phyloP scores from a whole-genome alignment of 64 coral and sea anemone species.

The Stichodactyla helianthus region DNA sequence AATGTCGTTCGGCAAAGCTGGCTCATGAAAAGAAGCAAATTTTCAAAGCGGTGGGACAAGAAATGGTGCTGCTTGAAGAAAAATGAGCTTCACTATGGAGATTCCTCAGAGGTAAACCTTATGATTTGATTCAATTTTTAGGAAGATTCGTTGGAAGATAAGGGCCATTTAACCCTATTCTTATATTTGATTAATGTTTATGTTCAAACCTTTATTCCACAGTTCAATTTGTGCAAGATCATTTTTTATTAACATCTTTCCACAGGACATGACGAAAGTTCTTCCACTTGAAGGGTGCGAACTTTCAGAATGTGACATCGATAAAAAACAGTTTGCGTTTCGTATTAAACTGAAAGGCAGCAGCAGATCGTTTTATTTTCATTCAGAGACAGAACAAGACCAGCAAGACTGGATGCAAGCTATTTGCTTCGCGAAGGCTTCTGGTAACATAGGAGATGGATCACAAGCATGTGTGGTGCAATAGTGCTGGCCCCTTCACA shows the following conservation, averaged over 20 bases:
- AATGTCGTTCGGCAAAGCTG: conserved; percentile 59
- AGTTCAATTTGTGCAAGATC: not conserved
- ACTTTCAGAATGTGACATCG: conserved; percentile 76
- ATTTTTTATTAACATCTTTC: not conserved
- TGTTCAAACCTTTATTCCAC: not conserved
- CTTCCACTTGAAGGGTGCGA: conserved; percentile 85
- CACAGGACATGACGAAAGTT: conserved; percentile 50
- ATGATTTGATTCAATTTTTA: not conserved
- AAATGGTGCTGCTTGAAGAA: conserved; percentile 87
- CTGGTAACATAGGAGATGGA: conserved; percentile 70
- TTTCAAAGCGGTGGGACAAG: conserved; percentile 76
- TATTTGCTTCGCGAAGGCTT: conserved; percentile 92
- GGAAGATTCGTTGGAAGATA: no score
- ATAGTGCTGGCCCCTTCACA: conserved; percentile 2
- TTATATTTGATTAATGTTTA: not conserved
- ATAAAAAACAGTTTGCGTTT: conserved; percentile 86
- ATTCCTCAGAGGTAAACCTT: conserved; percentile 47
- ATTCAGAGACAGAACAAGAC: conserved; percentile 77
- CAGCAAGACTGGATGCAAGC: conserved; percentile 99
- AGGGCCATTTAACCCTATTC: not conserved
- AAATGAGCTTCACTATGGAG: conserved; percentile 74
- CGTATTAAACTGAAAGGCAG: conserved; percentile 71
- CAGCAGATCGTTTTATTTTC: conserved; percentile 77
- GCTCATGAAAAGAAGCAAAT: conserved; percentile 80
- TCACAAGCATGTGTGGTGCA: conserved; percentile 77